Percentiles rank a stretch among this genome's conserved stretches.
Evolutionary conservation across 2,888 invertebrate genomes (phyloP).

Genomic region (Morpho achilles): DNA sequence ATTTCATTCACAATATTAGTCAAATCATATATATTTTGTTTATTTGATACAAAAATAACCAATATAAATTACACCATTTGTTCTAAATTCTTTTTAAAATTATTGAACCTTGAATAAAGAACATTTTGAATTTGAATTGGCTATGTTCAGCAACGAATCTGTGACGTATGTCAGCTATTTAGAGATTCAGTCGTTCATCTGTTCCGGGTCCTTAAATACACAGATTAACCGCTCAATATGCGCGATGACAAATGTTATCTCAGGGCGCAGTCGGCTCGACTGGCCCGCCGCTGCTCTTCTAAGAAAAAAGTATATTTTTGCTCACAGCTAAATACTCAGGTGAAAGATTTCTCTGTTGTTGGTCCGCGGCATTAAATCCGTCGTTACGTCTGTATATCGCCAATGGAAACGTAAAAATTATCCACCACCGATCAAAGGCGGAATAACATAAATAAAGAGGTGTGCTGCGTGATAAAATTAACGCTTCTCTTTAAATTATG

Average conservation of each 20-base stretch:
- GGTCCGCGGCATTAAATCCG: slow-evolving; percentile 67
- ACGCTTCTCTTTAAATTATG: slow-evolving; percentile 18
- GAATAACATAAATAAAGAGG: slow-evolving; percentile 46
- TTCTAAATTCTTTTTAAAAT: too few species aligned
- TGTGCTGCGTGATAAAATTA: slow-evolving; percentile 20
- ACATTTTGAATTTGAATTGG: too few species aligned
- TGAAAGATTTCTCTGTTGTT: slow-evolving; percentile 75
- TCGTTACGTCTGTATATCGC: slow-evolving; percentile 52
- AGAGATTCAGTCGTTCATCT: neutral
- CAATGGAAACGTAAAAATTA: slow-evolving; percentile 66
- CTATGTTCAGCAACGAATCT: too few species aligned
- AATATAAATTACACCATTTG: too few species aligned
- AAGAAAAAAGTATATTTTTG: slow-evolving; percentile 72
- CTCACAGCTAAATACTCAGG: slow-evolving; percentile 77
- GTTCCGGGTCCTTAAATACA: slow-evolving; percentile 23
- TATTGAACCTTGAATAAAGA: too few species aligned
- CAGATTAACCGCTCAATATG: slow-evolving; percentile 65
- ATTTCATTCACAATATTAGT: too few species aligned
- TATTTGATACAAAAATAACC: too few species aligned
- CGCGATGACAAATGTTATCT: slow-evolving; percentile 78
- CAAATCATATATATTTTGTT: too few species aligned
- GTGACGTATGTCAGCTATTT: too few species aligned
- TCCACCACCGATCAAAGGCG: slow-evolving; percentile 60
- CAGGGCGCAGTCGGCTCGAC: slow-evolving; percentile 66
- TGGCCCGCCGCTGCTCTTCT: slow-evolving; percentile 56